Base-by-base conservation (phyloP, 37 sponge, comb jelly and placozoan genomes). In the Beroe ovata region DNA sequence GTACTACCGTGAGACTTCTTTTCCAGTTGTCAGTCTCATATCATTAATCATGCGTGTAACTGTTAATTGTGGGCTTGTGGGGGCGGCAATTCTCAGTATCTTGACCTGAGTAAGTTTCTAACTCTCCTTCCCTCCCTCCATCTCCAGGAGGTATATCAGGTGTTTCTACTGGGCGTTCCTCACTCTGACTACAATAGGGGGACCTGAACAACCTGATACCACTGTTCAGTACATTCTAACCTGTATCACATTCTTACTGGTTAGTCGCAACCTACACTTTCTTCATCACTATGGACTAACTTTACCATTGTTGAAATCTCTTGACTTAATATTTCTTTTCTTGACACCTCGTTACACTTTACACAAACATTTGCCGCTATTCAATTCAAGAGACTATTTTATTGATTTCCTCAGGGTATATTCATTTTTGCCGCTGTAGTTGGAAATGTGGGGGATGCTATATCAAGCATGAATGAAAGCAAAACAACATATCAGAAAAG, bases 401-500 rank as follows among this genome's bases (percentile, higher is more conserved):
- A n/a, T n/a, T n/a, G n/a, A n/a, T n/a, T 47, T 11, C 11, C 54
- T 6, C 54, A 47, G 34, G 97, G 97, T 19, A 94, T 97, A 11
- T 72, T 97, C 28, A 93, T 95, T 54, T 95, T 97, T 93, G 97
- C 97, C 25, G 94, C 97, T 14, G 92, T 97, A 38, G 94, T 97
- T 14, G 97, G 97, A 16, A 94, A 92, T 90, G 94, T 95, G 1
- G 94, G 94, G 11, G 92, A 92, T 0, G 94, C 94, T 42, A 95
- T 97, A n/a, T 92, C 95, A 0, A 95, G 94, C 92, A 93, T 94
- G 91, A 97, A 97, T 64, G 91, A 92, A 19, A 64, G 90, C 19
- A 60, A 94, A 22, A 93, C 92, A 1, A 93, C 93, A 60, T 94
- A 95, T 60, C 94, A 97, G 61, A 77, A 77, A 77, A 33, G 84